A percentile compares a stretch with the other conserved stretches of the same genome.
Conservation (phyloP, 2,888 invertebrate genomes). For the Monoplex corrugatus region DNA sequence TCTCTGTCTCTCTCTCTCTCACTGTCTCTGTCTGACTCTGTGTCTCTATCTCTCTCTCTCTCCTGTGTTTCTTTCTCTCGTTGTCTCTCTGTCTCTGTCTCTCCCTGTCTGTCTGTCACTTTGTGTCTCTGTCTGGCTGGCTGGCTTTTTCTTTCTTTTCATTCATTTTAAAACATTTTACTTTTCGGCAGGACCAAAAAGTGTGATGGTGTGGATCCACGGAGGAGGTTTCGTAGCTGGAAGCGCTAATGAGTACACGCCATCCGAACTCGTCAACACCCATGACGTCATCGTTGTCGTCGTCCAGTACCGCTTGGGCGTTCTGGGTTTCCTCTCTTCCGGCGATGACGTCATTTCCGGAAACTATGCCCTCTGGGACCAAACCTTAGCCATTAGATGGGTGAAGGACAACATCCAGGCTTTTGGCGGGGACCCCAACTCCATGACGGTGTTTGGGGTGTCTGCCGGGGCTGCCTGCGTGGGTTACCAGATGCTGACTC, state of each 20-base stretch:
- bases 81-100: too few species aligned
- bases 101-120: too few species aligned
- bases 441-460: constrained; percentile 42
- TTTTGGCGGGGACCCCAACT: constrained; percentile 46
- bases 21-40: too few species aligned
- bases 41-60: too few species aligned
- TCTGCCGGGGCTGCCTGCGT: constrained; percentile 44
- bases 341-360: constrained; percentile 39
- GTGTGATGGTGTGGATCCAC: constrained; percentile 49
- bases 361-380: constrained; percentile 48
- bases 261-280: constrained; percentile 18
- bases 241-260: background rate
- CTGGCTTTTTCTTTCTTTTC: too few species aligned
- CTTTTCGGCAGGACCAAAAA: background rate
- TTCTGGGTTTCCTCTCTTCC: constrained; percentile 45
- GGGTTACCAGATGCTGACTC: constrained; percentile 37
- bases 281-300: constrained; percentile 49
- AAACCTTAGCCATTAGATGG: constrained; percentile 43
- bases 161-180: too few species aligned
- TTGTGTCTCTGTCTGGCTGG: too few species aligned
- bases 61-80: too few species aligned
- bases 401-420: constrained; percentile 50
- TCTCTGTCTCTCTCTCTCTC: too few species aligned
- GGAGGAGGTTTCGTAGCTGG: constrained; percentile 37
- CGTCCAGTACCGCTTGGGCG: constrained; percentile 49